A percentile compares a stretch with the other conserved stretches of the same genome.
Conservation (phyloP, 2,113 vertebrate genomes). For the Peromyscus leucopus region DNA sequence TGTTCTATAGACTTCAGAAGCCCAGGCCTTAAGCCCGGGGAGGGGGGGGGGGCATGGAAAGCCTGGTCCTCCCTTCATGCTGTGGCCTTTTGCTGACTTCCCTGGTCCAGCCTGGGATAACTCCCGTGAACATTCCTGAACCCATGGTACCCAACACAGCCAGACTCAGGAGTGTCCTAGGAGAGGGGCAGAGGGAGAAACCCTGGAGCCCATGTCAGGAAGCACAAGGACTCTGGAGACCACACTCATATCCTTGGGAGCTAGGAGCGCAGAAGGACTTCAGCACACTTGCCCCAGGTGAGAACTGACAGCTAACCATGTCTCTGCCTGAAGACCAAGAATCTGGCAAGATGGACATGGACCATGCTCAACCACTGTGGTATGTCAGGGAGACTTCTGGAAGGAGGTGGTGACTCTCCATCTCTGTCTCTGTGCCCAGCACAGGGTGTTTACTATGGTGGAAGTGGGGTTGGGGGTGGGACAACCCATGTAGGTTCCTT, state of each 20-base stretch:
- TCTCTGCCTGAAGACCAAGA: neutral
- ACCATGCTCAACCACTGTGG: neutral
- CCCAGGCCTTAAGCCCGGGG: neutral
- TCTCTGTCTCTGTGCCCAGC: neutral
- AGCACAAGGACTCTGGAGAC: neutral
- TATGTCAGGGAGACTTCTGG: neutral
- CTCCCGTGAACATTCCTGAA: neutral
- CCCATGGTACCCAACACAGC: neutral
- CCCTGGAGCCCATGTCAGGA: neutral
- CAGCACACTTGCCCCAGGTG: neutral
- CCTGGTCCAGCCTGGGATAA: neutral
- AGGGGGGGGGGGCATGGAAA: neutral
- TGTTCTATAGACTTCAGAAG: neutral
- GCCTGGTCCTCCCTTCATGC: neutral
- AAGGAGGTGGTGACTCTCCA: neutral
- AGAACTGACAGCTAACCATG: neutral
- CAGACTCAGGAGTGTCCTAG: neutral
- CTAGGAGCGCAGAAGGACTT: neutral
- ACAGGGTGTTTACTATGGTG: neutral
- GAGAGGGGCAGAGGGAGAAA: neutral
- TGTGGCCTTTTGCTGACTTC: neutral
- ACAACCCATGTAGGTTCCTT: neutral
- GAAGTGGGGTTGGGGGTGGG: neutral
- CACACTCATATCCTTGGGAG: neutral
- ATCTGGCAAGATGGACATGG: neutral